Evolutionary conservation across 2,888 invertebrate genomes (phyloP).

Genomic region (Mimachlamys varia): DNA sequence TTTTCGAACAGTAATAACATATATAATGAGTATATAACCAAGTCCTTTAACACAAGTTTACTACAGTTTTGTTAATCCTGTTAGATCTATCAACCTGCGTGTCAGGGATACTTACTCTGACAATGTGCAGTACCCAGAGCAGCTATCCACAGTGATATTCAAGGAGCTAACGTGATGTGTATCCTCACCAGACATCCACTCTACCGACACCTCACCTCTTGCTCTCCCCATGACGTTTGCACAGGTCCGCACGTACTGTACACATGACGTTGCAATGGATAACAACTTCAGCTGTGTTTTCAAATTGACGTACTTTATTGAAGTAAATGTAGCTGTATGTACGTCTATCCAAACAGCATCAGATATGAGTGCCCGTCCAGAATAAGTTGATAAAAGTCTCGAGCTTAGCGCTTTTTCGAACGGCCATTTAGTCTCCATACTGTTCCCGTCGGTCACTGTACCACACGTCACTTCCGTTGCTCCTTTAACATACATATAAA

Average conservation of each 20-base stretch:
- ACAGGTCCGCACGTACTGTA: neutral
- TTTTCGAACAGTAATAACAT: too few relatives aligned
- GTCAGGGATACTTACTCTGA: neutral
- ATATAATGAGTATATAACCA: too few relatives aligned
- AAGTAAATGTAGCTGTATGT: neutral
- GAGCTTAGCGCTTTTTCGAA: neutral
- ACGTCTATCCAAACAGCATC: neutral
- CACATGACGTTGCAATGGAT: neutral
- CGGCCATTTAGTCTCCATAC: neutral
- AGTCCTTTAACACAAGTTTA: too few relatives aligned
- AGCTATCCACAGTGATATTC: neutral
- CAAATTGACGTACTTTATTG: neutral
- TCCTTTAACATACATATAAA: neutral
- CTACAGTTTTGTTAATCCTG: too few relatives aligned
- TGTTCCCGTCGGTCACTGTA: neutral
- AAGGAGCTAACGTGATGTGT: neutral
- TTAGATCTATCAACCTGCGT: too few relatives aligned
- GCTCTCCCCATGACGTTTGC: neutral
- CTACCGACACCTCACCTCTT: neutral
- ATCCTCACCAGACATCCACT: neutral
- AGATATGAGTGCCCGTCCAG: neutral
- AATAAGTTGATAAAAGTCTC: neutral
- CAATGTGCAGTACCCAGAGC: neutral
- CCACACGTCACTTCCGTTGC: neutral
- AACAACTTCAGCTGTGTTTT: neutral